These are phyloP conservation scores for Bombycilla garrulus DNA, from an alignment of 2,113 vertebrate species.

Conservation along the genomic window DNA sequence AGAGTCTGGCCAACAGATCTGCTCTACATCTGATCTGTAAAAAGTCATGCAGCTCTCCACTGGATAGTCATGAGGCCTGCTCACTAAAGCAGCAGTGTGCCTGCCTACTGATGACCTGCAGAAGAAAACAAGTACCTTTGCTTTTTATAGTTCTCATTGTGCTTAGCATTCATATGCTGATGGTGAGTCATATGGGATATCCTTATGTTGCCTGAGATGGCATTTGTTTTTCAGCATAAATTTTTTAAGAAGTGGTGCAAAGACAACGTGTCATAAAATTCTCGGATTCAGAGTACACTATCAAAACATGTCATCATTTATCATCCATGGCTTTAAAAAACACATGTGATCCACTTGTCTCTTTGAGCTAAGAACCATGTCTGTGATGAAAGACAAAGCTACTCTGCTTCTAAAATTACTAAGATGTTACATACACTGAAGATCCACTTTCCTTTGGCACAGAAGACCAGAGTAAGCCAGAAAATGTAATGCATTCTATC, in stretches of 20 bases:
- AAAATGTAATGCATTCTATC: neutral
- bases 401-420: neutral
- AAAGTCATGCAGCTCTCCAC: neutral
- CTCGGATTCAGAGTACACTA: constrained; percentile 2
- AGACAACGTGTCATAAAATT: neutral
- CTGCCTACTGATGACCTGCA: neutral
- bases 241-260: neutral
- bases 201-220: constrained; percentile 11
- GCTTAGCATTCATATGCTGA: neutral
- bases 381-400: neutral
- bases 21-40: neutral
- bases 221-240: neutral
- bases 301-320: constrained; percentile 9
- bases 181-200: neutral
- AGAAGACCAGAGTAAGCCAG: neutral
- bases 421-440: neutral
- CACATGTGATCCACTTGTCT: neutral
- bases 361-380: neutral
- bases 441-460: neutral
- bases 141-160: neutral
- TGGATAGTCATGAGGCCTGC: neutral
- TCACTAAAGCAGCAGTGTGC: neutral
- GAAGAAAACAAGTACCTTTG: neutral
- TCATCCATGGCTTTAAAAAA: neutral
- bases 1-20: accelerated